Conservation (phyloP, 2,113 vertebrate species). For the Delphinus delphis region DNA sequence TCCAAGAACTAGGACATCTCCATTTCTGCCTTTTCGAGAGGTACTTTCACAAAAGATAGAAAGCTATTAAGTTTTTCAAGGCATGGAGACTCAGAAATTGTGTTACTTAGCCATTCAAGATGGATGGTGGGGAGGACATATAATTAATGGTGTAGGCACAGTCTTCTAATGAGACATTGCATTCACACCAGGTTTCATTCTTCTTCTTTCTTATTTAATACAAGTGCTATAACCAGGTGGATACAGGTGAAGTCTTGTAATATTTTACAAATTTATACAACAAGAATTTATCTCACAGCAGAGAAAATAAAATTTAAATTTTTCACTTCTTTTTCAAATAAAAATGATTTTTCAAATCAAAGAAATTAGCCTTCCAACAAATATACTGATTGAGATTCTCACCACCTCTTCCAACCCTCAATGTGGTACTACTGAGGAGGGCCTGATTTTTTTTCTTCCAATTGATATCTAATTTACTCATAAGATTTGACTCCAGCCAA, state of each 20-base stretch:
- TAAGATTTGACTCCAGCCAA: background rate
- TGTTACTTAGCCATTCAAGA: conserved; percentile 11
- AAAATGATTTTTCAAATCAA: conserved; percentile 51
- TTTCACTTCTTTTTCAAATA: background rate
- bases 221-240: background rate
- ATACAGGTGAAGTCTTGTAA: conserved; percentile 17
- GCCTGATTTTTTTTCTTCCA: background rate
- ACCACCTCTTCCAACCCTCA: background rate
- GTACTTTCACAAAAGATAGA: background rate
- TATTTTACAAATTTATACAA: background rate
- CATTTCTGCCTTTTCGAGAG: background rate
- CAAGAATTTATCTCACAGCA: background rate
- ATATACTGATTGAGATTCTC: background rate
- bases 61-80: conserved; percentile 34
- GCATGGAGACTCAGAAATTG: background rate
- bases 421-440: background rate
- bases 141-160: conserved; percentile 27
- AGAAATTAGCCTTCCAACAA: background rate
- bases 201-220: conserved; percentile 59
- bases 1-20: background rate
- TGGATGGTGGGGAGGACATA: background rate
- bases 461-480: background rate
- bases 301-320: background rate
- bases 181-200: conserved; percentile 33
- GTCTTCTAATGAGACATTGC: background rate